Evolutionary conservation across 2,797 vertebrate genomes (phyloP).

Genomic region (Acipenser oxyrinchus): DNA sequence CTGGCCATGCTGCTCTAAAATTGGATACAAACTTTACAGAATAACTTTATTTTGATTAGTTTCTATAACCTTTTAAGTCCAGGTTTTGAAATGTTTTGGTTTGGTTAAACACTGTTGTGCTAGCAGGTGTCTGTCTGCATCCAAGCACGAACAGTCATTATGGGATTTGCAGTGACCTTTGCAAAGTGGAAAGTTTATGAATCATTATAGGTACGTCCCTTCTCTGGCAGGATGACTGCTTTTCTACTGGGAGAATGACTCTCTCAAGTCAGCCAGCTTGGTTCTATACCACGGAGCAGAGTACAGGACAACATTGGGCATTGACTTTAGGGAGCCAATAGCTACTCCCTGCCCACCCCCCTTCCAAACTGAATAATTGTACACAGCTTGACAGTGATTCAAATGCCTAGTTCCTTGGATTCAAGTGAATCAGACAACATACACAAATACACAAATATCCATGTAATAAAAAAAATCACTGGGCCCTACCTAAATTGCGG

Average conservation of each 20-base stretch:
- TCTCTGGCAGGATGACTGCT: neutral
- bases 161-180: neutral
- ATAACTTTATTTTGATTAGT: too few relatives aligned
- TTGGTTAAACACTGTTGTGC: too few relatives aligned
- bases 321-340: slow-evolving; percentile 1
- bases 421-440: neutral
- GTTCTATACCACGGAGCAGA: neutral
- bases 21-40: too few relatives aligned
- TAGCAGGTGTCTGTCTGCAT: neutral
- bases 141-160: neutral
- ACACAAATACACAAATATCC: neutral
- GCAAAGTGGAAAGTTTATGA: neutral
- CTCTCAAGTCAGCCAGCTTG: neutral
- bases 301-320: neutral
- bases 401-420: neutral
- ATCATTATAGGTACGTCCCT: neutral
- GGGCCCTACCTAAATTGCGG: too few relatives aligned
- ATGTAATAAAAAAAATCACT: neutral
- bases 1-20: too few relatives aligned
- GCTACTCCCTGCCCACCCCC: neutral
- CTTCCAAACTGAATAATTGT: neutral
- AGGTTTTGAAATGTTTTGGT: neutral
- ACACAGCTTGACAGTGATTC: neutral
- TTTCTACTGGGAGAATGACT: neutral
- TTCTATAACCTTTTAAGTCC: neutral